Base-by-base conservation (phyloP, 2,888 invertebrate genomes). In the Ligdia adustata region DNA sequence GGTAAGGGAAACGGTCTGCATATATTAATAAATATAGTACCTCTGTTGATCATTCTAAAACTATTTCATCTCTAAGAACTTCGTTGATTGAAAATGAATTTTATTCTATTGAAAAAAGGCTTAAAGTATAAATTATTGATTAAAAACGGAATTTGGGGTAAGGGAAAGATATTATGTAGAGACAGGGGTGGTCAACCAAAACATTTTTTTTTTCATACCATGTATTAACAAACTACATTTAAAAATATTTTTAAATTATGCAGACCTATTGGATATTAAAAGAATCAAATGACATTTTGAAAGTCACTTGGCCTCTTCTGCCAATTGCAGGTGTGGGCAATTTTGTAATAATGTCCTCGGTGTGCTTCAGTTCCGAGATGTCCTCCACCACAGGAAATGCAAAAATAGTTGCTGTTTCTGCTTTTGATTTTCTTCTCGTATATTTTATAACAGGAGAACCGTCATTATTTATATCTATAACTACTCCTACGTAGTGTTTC, bases 201-300 rank as follows among this genome's bases (percentile, higher is more conserved):
- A 15, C n/a, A 31, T n/a, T 15, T 31, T 31, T 31, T 31, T 31
- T 31, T 31, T 31, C 29, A 31, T 15, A 44, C 24, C 22, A 33
- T 33, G 20, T 18, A 33, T 18, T 22, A n/a, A n/a, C n/a, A n/a
- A 33, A 5, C 18, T 15, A 15, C 14, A 26, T 27, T 18, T 32
- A 35, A 22, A 31, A 28, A 41, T 12, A 24, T 31, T 44, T 44
- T 43, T 31, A 37, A 29, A 29, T 20, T 41, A 22, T 32, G 7
- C 14, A 40, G 12, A 6, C 27, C 29, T 43, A 43, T 22, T 43
- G 42, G 27, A 44, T 32, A 49, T 49, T 49, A 39, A 49, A 49
- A 40, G 28, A 35, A 37, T 49, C 43, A 49, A 48, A 50, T 22
- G 33, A 34, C 34, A 50, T 50, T 40, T 44, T 50, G 40, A 50